Percentiles rank a stretch among this genome's conserved stretches.
phyloP scores from a whole-genome alignment of 2,113 vertebrate genomes.

The rat (Rattus norvegicus) region GRCr8 NC_086028.1:101392001-101392500 shows the following conservation, averaged over 20 bases:
- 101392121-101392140: not conserved
- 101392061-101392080: not conserved
- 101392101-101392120: not conserved
- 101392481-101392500: conserved; percentile 15
- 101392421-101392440: conserved; percentile 97
- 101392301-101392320: not conserved
- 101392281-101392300: not conserved
- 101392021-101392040: not conserved
- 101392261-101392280: not conserved
- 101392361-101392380: conserved; percentile 92
- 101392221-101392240: not conserved
- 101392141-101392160: not conserved
- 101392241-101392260: not conserved
- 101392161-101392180: not conserved
- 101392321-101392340: not conserved
- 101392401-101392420: conserved; percentile 99
- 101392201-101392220: not conserved
- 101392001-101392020: not conserved
- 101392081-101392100: not conserved
- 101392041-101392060: not conserved
- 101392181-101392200: not conserved
- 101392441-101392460: conserved; percentile 97
- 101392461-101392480: conserved; percentile 98
- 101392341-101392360: not conserved
- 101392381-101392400: conserved; percentile 99